These are phyloP conservation scores for Cheiracanthium punctorium DNA, from an alignment of 2,888 invertebrate genomes.

Conservation along the genomic window DNA sequence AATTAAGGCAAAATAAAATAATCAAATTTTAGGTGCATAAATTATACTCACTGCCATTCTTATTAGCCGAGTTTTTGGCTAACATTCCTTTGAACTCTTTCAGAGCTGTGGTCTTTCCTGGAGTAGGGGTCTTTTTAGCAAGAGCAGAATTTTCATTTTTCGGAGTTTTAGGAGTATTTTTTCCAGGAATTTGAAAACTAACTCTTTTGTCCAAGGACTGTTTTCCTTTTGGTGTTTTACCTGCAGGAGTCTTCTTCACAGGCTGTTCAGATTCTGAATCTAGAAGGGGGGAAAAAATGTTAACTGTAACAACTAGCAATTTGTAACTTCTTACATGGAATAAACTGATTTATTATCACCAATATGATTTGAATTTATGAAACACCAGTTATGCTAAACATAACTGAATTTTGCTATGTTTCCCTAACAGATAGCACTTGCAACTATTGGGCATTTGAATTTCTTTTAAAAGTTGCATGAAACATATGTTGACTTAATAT, in stretches of 20 bases:
- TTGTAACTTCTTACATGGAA: too few species aligned
- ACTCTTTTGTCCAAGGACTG: slow-evolving; percentile 42
- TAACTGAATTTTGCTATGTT: too few species aligned
- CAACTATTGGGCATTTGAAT: too few species aligned
- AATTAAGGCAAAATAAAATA: too few species aligned
- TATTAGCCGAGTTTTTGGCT: slow-evolving; percentile 6
- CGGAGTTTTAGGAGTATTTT: slow-evolving; percentile 30
- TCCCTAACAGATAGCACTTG: too few species aligned
- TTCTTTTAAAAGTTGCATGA: too few species aligned
- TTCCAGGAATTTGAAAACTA: slow-evolving; percentile 36
- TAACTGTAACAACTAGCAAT: not conserved
- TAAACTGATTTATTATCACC: too few species aligned
- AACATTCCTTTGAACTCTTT: slow-evolving; percentile 52
- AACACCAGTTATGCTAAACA: too few species aligned
- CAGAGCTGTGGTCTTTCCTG: slow-evolving; percentile 12
- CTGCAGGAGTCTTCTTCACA: slow-evolving; percentile 16
- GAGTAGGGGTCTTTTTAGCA: slow-evolving; percentile 29
- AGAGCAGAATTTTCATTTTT: slow-evolving; percentile 5
- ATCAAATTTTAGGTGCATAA: too few species aligned
- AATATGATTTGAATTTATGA: too few species aligned
- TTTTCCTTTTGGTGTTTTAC: slow-evolving; percentile 37
- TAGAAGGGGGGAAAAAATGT: not conserved
- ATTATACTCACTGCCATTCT: slow-evolving; percentile 16
- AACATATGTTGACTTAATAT: too few species aligned
- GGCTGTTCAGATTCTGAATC: not conserved